Base-by-base conservation (phyloP, 2,113 vertebrate genomes). In the Paedocypris sp. region DNA sequence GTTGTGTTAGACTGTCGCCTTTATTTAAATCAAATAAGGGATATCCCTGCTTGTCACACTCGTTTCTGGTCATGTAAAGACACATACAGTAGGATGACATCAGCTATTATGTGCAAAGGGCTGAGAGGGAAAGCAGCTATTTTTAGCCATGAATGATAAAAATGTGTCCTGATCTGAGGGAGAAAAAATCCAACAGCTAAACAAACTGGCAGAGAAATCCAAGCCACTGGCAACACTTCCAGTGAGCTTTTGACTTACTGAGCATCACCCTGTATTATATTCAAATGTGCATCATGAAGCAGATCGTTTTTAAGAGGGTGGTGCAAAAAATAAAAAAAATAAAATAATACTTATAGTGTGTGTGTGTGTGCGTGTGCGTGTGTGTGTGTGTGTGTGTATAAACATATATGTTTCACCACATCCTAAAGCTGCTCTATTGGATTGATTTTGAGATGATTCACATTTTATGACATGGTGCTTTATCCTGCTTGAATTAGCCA, bases 91-190 rank as follows among this genome's bases (percentile, higher is more conserved):
- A n/a, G n/a, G 53, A 43, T 58, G 32, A 25, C 53, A 32, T 43
- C 42, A 58, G 53, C 53, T 58, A 58, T 43, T 58, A 43, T 43
- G 25, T 3, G 26, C 16, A 57, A 42, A 31, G 39, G 53, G 25
- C 43, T 43, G 26, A n/a, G 6, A 22, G 19, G 41, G 28, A 35
- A 41, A 16, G 5, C 1, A 0, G 25, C 4, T 58, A 58, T 43
- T 58, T 58, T 58, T 58, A 58, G 53, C 53, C 12, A 43, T 13
- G 28, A 42, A 58, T 58, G 53, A 58, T 58, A 36, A 43, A 58
- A 57, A 58, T 58, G 39, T 58, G 53, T 58, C 39, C 39, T 58
- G 53, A 42, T 58, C 25, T 58, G 26, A 31, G 25, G 29, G 39
- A 26, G 53, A 31, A 18, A 38, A 41, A 39, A n/a, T 12, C 22